These are phyloP conservation scores for Strix occidentalis DNA, from an alignment of 2,797 vertebrate genomes.

Conservation along the genomic window DNA sequence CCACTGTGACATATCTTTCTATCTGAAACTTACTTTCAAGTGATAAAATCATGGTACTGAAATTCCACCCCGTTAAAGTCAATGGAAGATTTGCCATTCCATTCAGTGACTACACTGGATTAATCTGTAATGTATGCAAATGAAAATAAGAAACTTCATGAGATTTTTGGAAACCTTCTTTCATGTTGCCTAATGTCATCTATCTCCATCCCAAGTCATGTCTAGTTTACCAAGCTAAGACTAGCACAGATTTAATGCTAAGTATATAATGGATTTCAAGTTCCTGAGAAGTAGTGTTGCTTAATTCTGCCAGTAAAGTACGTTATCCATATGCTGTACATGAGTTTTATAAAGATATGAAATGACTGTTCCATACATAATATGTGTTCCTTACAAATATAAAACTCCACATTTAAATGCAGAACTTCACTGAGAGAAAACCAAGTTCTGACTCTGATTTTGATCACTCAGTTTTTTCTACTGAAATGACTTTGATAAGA, in stretches of 20 bases:
- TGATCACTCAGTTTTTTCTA: constrained; percentile 8
- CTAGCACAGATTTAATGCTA: background rate
- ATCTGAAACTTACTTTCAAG: background rate
- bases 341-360: background rate
- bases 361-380: background rate
- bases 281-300: background rate
- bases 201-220: background rate
- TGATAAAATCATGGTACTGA: background rate
- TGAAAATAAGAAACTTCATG: background rate
- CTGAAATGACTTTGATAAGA: background rate
- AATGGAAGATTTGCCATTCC: background rate
- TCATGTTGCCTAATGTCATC: background rate
- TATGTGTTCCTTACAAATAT: background rate
- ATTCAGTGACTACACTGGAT: background rate
- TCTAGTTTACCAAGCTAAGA: background rate
- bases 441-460: background rate
- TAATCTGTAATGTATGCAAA: background rate
- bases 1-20: background rate
- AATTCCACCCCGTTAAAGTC: background rate
- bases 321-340: background rate
- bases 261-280: background rate
- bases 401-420: background rate
- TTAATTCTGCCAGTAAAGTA: background rate
- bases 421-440: background rate
- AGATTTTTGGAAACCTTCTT: background rate